Conservation (phyloP, 2,888 invertebrate genomes). For the Volucella bombylans region DNA sequence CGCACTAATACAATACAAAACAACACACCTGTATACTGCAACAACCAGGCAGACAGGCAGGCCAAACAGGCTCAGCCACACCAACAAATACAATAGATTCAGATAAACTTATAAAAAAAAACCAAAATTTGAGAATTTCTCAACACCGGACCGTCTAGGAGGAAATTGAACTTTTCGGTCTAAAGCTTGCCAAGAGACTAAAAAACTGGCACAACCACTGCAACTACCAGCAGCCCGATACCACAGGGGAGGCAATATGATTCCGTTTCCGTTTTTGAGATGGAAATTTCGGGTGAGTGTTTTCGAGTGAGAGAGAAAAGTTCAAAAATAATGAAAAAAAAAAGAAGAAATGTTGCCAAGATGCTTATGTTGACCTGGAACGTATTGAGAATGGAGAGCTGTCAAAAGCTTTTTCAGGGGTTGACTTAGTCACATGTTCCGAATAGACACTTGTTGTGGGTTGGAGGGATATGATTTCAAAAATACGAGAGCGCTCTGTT, state of each 20-base stretch:
- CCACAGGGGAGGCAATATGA: conserved; percentile 37
- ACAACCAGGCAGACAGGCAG: conserved; percentile 7
- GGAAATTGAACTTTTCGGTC: conserved; percentile 66
- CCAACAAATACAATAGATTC: neutral
- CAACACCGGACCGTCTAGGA: conserved; percentile 45
- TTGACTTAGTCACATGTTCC: conserved; percentile 16
- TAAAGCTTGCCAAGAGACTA: conserved; percentile 73
- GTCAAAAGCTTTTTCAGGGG: conserved; percentile 19
- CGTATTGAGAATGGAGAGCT: conserved; percentile 23
- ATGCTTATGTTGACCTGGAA: conserved; percentile 54
- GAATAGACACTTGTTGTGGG: conserved; percentile 27
- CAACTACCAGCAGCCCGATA: conserved; percentile 12
- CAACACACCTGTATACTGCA: conserved; percentile 63
- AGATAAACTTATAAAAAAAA: neutral
- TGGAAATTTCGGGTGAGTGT: conserved; percentile 13
- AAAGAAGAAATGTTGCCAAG: conserved; percentile 55
- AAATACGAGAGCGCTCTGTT: too few relatives aligned
- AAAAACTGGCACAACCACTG: conserved; percentile 34
- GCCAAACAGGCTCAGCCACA: conserved; percentile 3
- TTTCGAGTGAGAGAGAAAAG: neutral
- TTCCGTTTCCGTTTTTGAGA: too few relatives aligned
- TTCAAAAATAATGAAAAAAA: neutral
- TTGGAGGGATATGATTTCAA: neutral
- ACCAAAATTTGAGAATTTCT: conserved; percentile 22
- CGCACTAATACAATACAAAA: neutral